Evolutionary conservation across 2,888 invertebrate genomes (phyloP).

Genomic region (Thyatira batis): DNA sequence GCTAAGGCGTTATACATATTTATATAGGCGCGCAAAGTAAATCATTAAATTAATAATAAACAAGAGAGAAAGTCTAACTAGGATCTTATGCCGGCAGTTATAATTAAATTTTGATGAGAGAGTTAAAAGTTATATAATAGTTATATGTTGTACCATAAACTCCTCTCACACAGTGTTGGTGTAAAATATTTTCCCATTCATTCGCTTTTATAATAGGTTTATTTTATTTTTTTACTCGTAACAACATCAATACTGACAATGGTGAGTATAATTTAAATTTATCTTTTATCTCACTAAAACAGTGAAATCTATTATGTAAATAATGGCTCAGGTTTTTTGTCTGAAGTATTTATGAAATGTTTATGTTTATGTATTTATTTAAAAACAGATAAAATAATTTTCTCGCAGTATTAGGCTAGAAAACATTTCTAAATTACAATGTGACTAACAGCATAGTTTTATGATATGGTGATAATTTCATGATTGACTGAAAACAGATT

Average conservation of each 20-base stretch:
- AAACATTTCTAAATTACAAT: too few species aligned
- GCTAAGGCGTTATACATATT: constrained; percentile 29
- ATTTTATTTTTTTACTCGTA: background rate
- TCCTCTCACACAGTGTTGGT: background rate
- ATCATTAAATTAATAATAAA: background rate
- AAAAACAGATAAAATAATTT: too few species aligned
- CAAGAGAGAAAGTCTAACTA: background rate
- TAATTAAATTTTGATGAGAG: constrained; percentile 13
- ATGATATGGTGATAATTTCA: too few species aligned
- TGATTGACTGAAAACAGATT: too few species aligned
- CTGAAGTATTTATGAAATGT: too few species aligned
- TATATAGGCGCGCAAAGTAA: constrained; percentile 22
- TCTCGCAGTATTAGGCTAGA: too few species aligned
- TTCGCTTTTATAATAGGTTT: background rate
- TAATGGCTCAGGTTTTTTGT: too few species aligned
- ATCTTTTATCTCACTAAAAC: too few species aligned
- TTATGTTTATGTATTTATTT: too few species aligned
- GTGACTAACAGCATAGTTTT: too few species aligned
- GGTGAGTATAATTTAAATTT: background rate
- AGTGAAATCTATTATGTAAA: too few species aligned
- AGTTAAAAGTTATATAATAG: background rate
- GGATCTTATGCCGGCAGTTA: background rate
- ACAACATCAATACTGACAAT: background rate
- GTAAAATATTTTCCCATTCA: background rate
- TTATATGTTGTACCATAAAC: background rate